These are phyloP conservation scores for Hemitrygon akajei DNA, from an alignment of 2,797 vertebrate species.

Conservation along the genomic window DNA sequence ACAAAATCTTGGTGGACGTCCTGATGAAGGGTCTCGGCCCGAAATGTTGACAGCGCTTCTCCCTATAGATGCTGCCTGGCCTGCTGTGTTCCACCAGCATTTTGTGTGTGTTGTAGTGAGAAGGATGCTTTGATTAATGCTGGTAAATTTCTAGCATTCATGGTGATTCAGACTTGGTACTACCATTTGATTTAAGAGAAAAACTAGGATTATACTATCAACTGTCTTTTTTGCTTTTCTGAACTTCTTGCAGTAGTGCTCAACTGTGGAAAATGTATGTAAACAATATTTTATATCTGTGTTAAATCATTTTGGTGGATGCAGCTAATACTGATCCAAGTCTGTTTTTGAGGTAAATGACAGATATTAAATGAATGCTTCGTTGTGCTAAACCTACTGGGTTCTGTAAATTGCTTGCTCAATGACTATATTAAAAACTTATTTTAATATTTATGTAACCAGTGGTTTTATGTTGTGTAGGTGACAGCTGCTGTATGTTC, in stretches of 20 bases:
- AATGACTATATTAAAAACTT: background rate
- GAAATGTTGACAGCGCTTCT: no score
- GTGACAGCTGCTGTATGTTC: slow-evolving; percentile 33
- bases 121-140: background rate
- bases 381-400: background rate
- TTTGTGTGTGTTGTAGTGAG: no score
- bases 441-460: background rate
- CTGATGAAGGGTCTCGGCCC: no score
- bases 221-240: background rate
- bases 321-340: background rate
- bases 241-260: background rate
- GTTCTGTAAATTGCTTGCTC: no score
- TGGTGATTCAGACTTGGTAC: background rate
- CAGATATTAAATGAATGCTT: background rate
- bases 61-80: no score
- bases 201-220: background rate
- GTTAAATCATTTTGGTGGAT: background rate
- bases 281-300: background rate
- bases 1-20: no score
- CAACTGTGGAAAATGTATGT: background rate
- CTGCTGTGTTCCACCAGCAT: no score
- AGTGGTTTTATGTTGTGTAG: background rate
- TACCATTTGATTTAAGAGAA: background rate
- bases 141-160: background rate
- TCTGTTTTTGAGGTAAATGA: background rate